phyloP scores from a whole-genome alignment of 2,888 invertebrate species.

The Lasioglossum malachurum region DNA sequence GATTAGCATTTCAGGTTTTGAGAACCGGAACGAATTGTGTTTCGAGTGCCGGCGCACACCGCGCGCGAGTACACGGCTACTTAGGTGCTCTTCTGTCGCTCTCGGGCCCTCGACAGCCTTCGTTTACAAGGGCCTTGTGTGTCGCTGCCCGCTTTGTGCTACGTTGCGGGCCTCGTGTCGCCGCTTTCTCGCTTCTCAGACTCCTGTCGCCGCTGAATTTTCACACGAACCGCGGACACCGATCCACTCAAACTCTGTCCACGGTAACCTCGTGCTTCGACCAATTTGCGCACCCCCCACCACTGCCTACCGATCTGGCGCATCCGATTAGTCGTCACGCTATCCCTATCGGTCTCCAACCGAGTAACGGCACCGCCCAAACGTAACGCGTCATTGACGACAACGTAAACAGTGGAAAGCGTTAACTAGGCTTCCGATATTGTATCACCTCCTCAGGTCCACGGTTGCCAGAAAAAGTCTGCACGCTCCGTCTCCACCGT shows the following conservation, averaged over 20 bases:
- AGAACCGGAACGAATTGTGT: constrained; percentile 74
- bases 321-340: background rate
- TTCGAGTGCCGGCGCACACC: constrained; percentile 68
- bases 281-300: background rate
- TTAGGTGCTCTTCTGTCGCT: constrained; percentile 45
- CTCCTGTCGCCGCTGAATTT: constrained; percentile 3
- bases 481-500: too few species aligned
- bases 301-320: background rate
- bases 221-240: constrained; percentile 14
- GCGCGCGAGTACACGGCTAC: constrained; percentile 52
- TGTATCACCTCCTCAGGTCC: background rate
- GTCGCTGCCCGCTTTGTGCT: constrained; percentile 21
- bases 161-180: constrained; percentile 33
- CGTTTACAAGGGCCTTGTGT: constrained; percentile 38
- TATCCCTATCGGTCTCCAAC: background rate
- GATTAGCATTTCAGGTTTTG: constrained; percentile 77
- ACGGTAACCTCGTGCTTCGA: background rate
- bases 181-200: constrained; percentile 20
- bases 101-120: constrained; percentile 36
- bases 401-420: background rate
- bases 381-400: background rate
- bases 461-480: background rate
- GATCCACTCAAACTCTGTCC: background rate
- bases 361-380: background rate
- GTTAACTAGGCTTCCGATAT: too few species aligned